These are phyloP conservation scores for Holacanthus passer DNA, from an alignment of 2,113 vertebrate species.

Conservation along the genomic window DNA sequence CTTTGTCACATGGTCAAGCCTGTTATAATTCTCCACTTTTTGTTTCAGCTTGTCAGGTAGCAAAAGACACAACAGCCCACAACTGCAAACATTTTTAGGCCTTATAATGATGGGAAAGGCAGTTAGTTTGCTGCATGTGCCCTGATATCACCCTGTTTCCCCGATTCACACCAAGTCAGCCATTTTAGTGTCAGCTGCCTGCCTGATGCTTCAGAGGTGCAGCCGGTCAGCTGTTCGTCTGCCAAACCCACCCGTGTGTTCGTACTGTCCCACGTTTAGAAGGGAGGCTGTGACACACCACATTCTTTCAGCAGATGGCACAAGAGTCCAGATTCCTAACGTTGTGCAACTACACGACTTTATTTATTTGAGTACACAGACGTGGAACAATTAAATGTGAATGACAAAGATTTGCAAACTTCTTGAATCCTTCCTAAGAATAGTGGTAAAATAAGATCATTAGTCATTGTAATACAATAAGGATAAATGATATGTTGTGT, in stretches of 20 bases:
- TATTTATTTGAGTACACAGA: constrained; percentile 5
- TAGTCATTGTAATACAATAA: neutral
- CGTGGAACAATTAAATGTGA: neutral
- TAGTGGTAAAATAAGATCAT: neutral
- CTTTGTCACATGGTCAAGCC: neutral
- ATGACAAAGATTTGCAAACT: neutral
- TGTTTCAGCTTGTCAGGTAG: neutral
- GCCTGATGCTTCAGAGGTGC: constrained; percentile 47
- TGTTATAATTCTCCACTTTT: neutral
- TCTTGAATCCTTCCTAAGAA: neutral
- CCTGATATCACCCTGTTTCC: constrained; percentile 20
- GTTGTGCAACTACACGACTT: constrained; percentile 7
- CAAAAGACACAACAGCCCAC: neutral
- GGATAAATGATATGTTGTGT: neutral
- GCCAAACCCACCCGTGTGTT: constrained; percentile 57
- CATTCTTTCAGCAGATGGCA: constrained; percentile 72
- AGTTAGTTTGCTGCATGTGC: neutral
- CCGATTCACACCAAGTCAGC: constrained; percentile 6
- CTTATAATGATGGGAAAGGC: neutral
- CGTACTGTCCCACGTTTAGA: constrained; percentile 27
- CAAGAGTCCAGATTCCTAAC: constrained; percentile 56
- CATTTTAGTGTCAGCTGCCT: constrained; percentile 69
- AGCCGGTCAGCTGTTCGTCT: constrained; percentile 74
- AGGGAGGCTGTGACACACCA: constrained; percentile 26
- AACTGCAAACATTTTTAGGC: too few species aligned